Evolutionary conservation across 2,797 vertebrate species (phyloP), one percentile per base, ranked within the genome.

Genomic region (Sciurus carolinensis): DNA sequence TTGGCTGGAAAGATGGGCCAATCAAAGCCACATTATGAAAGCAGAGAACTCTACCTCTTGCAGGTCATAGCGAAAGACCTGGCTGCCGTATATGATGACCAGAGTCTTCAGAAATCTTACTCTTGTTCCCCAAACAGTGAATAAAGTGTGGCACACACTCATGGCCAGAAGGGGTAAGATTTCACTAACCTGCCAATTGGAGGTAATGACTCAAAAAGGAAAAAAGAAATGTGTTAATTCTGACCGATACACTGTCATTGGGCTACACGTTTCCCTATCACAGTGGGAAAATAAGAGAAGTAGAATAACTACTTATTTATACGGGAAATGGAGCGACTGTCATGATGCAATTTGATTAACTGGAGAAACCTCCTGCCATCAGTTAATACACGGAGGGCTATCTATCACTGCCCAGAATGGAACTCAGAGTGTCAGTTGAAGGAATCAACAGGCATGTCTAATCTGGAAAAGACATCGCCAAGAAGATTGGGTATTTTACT

Each of bases 1-100:
- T 96, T 39, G 52, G 82, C 90, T 96, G 76, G 90, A 94, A 97
- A 92, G 91, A 97, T 72, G 80, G 95, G 88, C 96, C 95, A 96
- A 94, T 59, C 79, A 87, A 88, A 96, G 90, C 90, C 72, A n/a
- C 33, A 24, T 62, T 77, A 82, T 91, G 83, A 95, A 96, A 97
- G 90, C n/a, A 39, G 80, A 96, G 44, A 59, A 66, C 7, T 81
- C 85, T 64, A 59, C 91, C 93, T 97, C 36, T 96, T 86, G 91
- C 47, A 75, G 75, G 44, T 90, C 85, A 87, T 64, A 79, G 71
- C 73, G 69, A 90, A 94, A 73, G 50, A 57, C 26, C 39, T 64
- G 59, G 30, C 59, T 57, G 13, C 75, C 62, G 7, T 36, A 42
- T 24, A 33, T 5, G 15, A 66, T 66, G 64, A 75, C 75, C 28